Evolutionary conservation across 2,888 invertebrate genomes (phyloP), one percentile per base, ranked within the genome.

Genomic region (Serripes groenlandicus): DNA sequence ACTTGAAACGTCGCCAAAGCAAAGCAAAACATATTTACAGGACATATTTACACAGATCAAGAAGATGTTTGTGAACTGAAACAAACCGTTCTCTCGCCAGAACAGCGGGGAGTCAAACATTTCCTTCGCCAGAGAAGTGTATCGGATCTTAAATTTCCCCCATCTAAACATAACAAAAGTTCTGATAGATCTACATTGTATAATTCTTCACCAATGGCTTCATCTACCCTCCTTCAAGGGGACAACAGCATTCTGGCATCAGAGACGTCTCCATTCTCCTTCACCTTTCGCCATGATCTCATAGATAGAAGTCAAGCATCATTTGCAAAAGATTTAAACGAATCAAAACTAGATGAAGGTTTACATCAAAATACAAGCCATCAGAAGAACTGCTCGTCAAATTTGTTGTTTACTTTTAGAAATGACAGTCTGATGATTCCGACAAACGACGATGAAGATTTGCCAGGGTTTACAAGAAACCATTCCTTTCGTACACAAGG

Each of bases 361-460:
- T n/a, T n/a, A n/a, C 28, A 18, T 9, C 64, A 42, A 30, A 64
- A 68, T 34, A 28, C 28, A 15, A 77, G 74, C 26, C 74, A 52
- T 34, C 72, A 71, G 52, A n/a, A n/a, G n/a, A 66, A 72, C 21
- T 84, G 75, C n/a, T 76, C 73, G 5, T 86, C 86, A 9, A 78
- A 82, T 54, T 54, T 86, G 21, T 83, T 81, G 15, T 81, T 81
- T 56, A 86, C 86, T 35, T 83, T 86, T 49, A 71, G 86, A 26
- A 86, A 86, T 74, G 86, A 86, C 49, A 83, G 83, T 37, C 82
- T 80, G 56, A 78, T 86, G 81, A 76, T 86, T 23, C 78, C 72
- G 23, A 71, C 81, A 32, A 68, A 81, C 66, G 78, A 54, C 15
- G 73, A 75, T 9, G 86, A 86, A 62, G 78, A 86, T 74, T 62